Base-by-base conservation (phyloP, 2,888 invertebrate species). In the Molanna angustata region DNA sequence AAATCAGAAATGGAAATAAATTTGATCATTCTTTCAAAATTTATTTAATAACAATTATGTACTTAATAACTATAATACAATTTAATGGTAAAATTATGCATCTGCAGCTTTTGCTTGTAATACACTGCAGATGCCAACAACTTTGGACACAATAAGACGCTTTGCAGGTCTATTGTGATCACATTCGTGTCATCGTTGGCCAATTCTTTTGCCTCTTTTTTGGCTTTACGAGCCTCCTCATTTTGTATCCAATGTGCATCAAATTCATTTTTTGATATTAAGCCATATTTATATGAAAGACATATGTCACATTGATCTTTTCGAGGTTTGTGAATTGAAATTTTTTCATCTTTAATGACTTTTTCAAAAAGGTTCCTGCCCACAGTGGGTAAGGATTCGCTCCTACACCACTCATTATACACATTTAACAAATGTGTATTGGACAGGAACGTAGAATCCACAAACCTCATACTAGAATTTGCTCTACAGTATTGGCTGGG, bases 361-460 rank as follows among this genome's bases (percentile, higher is more conserved):
- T 11, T 27, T 27, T 27, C 27, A 27, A 27, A 27, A 27, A 27
- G 27, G 11, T 27, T 27, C 27, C 27, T 27, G 27, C 27, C 27
- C 6, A 27, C 27, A 7, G 27, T 27, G 27, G 27, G 27, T 11
- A 27, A 11, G 35, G 14, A 35, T 13, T 35, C 14, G 14, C 6
- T 13, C 14, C 4, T 20, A 19, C 41, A 41, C 18, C 21, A 41
- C 20, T 16, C 19, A 41, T 41, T 41, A 9, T n/a, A 41, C 20
- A 13, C 19, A 41, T 41, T 41, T n/a, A 41, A 6, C 41, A 41
- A 13, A 20, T 41, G 20, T 20, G 13, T 11, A 13, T 4, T 13
- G 20, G 41, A 41, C 21, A 41, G 13, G 21, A 41, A 41, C 11
- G 41, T 19, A 20, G 20, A 41, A 16, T 41, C 41, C 16, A 41